phyloP scores from a whole-genome alignment of 2,113 vertebrate species.

The Lota lota region DNA sequence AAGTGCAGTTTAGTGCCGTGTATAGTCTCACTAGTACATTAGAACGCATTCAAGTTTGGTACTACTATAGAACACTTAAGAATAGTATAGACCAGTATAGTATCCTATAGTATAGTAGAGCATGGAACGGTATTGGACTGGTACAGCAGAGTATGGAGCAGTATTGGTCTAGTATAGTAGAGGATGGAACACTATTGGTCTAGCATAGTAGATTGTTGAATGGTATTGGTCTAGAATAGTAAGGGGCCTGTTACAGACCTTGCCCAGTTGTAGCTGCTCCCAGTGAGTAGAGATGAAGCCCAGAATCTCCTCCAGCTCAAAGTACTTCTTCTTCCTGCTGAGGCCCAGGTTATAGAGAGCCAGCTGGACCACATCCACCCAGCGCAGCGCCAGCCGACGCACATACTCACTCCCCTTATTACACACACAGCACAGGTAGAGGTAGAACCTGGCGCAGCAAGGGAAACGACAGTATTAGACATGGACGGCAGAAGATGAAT shows the following conservation, averaged over 20 bases:
- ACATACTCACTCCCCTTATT: constrained; percentile 91
- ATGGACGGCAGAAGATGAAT: background rate
- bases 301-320: constrained; percentile 93
- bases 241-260: constrained; percentile 68
- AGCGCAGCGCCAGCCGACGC: constrained; percentile 84
- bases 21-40: too few relatives aligned
- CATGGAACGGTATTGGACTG: background rate
- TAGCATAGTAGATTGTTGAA: background rate
- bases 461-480: background rate
- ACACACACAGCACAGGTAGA: constrained; percentile 90
- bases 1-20: too few relatives aligned
- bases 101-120: background rate
- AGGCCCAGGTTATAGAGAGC: constrained; percentile 93
- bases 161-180: background rate
- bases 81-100: too few relatives aligned
- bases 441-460: constrained; percentile 80
- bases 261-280: constrained; percentile 91
- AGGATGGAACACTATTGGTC: background rate
- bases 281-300: constrained; percentile 88
- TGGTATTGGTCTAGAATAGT: background rate
- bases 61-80: too few relatives aligned
- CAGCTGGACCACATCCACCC: constrained; percentile 94
- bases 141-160: background rate
- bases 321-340: constrained; percentile 97
- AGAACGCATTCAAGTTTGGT: too few relatives aligned